Percentiles rank a stretch among this genome's conserved stretches.
These are phyloP conservation scores for Euphonia xanthogaster DNA, from an alignment of 2,797 vertebrate species.

Conservation along the genomic window DNA sequence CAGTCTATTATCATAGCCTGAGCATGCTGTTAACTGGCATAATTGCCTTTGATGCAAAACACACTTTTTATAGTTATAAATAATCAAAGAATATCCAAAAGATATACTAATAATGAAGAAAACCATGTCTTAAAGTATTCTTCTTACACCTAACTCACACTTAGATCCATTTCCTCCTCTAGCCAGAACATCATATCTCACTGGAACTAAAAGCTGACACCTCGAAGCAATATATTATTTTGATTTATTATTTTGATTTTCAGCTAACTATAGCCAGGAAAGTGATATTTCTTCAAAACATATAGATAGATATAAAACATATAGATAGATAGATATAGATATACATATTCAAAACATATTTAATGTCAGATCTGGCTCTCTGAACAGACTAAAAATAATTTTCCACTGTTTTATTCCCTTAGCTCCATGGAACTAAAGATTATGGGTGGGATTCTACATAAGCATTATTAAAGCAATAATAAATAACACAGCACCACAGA, in stretches of 20 bases:
- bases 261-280: not conserved
- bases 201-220: not conserved
- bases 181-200: not conserved
- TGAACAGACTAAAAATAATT: not conserved
- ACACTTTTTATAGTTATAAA: not conserved
- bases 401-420: not conserved
- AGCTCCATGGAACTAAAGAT: not conserved
- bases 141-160: not conserved
- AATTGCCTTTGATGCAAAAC: slow-evolving; percentile 30
- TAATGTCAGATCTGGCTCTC: not conserved
- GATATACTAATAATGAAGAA: not conserved
- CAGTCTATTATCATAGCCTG: slow-evolving; percentile 50
- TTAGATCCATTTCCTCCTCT: not conserved
- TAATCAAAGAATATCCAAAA: slow-evolving; percentile 8
- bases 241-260: not conserved
- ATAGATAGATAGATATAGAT: not conserved
- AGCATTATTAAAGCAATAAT: not conserved
- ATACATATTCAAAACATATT: not conserved
- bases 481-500: not conserved
- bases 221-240: not conserved
- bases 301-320: too few species aligned
- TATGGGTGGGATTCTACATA: not conserved
- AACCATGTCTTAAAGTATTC: not conserved
- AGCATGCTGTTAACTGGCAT: slow-evolving; percentile 37
- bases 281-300: not conserved